phyloP scores from a whole-genome alignment of 1,140 invertebrate species.

The Drepana arcuata region DNA sequence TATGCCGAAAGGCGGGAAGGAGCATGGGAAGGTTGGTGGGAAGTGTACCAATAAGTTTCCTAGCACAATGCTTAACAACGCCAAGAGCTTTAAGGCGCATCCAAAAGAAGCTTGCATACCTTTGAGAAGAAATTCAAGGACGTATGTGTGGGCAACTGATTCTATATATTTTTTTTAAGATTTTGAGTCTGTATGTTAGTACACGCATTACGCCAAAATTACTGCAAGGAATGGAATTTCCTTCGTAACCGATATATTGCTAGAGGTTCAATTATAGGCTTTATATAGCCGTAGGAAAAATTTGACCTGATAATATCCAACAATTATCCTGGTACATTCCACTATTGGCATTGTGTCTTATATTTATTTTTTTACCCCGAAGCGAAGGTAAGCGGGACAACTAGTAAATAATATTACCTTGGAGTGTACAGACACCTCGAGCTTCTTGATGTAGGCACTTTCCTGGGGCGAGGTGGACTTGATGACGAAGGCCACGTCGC shows the following conservation, averaged over 20 bases:
- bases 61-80: no score
- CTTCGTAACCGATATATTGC: background rate
- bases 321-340: background rate
- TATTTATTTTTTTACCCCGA: background rate
- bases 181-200: no score
- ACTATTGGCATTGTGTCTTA: no score
- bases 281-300: background rate
- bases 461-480: slow-evolving; percentile 63
- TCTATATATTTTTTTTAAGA: no score
- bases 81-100: no score
- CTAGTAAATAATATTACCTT: slow-evolving; percentile 51
- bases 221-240: no score
- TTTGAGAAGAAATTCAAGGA: no score
- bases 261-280: background rate
- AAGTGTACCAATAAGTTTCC: background rate
- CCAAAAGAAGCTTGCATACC: no score
- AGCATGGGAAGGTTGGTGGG: background rate
- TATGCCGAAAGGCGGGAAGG: no score
- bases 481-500: slow-evolving; percentile 54
- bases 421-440: slow-evolving; percentile 70
- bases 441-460: slow-evolving; percentile 71
- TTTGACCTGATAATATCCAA: background rate
- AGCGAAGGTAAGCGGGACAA: background rate
- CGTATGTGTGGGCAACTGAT: no score
- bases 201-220: no score